Percentiles rank a stretch among this genome's conserved stretches.
Evolutionary conservation across 1,140 invertebrate genomes (phyloP).

Genomic region (Ptiloglossa arizonensis): DNA sequence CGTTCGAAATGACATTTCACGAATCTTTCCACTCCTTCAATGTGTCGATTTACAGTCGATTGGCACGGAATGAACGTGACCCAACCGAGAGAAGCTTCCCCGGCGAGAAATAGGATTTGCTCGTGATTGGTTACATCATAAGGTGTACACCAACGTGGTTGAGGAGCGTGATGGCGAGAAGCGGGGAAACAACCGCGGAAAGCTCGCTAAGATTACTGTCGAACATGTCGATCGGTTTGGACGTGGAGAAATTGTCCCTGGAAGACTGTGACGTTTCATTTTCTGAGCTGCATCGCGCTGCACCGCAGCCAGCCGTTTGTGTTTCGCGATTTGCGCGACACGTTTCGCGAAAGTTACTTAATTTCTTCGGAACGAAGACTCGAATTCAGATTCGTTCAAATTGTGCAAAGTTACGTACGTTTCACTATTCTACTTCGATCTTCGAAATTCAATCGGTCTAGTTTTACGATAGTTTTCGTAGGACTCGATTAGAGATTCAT

Average conservation of each 20-base stretch:
- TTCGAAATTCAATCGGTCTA: too few relatives aligned
- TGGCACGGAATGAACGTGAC: conserved; percentile 25
- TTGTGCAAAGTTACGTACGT: too few relatives aligned
- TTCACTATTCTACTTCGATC: too few relatives aligned
- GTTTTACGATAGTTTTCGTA: too few relatives aligned
- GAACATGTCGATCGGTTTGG: conserved; percentile 61
- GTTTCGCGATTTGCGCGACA: conserved; percentile 28
- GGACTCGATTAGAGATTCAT: too few relatives aligned
- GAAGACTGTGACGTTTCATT: conserved; percentile 63
- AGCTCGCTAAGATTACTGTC: conserved; percentile 63
- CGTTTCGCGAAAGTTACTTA: conserved; percentile 32
- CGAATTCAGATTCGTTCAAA: too few relatives aligned
- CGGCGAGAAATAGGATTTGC: conserved; percentile 47
- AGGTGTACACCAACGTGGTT: conserved; percentile 7
- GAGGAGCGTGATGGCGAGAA: neutral
- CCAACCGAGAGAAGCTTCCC: conserved; percentile 37
- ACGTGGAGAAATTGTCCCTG: conserved; percentile 62
- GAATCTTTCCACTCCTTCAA: neutral
- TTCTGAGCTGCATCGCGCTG: conserved; percentile 47
- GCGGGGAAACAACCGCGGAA: conserved; percentile 27
- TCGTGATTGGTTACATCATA: conserved; percentile 57
- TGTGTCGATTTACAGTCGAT: neutral
- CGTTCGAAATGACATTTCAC: neutral
- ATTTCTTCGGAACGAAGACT: neutral
- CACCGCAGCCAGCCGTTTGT: conserved; percentile 36